Evolutionary conservation across 2,888 invertebrate genomes (phyloP).

Genomic region (Napeogenes sylphis): DNA sequence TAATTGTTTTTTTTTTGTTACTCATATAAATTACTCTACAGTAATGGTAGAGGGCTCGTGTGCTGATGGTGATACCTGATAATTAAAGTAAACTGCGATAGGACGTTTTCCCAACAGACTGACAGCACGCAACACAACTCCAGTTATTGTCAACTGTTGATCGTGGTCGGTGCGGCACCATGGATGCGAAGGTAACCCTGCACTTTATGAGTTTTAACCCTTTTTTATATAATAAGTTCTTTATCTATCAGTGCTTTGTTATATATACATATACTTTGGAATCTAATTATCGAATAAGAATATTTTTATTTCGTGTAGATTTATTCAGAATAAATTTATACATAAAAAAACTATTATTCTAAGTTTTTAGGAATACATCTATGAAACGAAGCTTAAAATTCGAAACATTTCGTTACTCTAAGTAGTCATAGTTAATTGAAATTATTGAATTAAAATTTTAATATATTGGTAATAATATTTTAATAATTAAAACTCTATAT

Average conservation of each 20-base stretch:
- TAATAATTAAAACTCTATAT: too few relatives aligned
- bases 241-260: not conserved
- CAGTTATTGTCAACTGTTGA: slow-evolving; percentile 46
- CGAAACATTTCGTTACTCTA: too few relatives aligned
- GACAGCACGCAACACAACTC: slow-evolving; percentile 42
- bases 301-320: too few relatives aligned
- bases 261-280: too few relatives aligned
- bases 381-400: too few relatives aligned
- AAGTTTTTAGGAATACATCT: too few relatives aligned
- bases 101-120: slow-evolving; percentile 43
- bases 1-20: not conserved
- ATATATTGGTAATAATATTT: too few relatives aligned
- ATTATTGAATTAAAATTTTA: too few relatives aligned
- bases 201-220: not conserved
- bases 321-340: too few relatives aligned
- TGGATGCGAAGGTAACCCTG: slow-evolving; percentile 58
- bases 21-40: slow-evolving; percentile 1
- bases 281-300: too few relatives aligned
- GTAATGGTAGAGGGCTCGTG: slow-evolving; percentile 8
- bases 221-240: not conserved
- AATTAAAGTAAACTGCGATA: slow-evolving; percentile 35
- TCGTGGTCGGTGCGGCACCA: slow-evolving; percentile 42
- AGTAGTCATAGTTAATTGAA: too few relatives aligned
- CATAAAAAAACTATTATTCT: too few relatives aligned
- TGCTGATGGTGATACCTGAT: slow-evolving; percentile 16